Conservation (phyloP, 1,140 invertebrate genomes). For the Cydia splendana region DNA sequence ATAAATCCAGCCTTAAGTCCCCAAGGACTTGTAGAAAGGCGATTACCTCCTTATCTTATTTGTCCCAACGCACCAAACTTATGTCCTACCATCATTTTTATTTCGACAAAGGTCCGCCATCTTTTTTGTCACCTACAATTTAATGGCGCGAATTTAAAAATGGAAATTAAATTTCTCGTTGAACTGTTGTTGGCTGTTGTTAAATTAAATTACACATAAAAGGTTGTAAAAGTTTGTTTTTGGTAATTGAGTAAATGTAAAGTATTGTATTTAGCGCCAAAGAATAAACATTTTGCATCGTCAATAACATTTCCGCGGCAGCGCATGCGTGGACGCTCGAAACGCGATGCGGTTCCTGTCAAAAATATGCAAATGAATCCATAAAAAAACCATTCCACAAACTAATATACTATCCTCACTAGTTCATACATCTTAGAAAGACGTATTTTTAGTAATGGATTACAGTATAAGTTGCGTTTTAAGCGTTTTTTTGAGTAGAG, state of each 20-base stretch:
- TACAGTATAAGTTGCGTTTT: slow-evolving; percentile 35
- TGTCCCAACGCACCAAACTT: slow-evolving; percentile 35
- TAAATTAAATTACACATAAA: neutral
- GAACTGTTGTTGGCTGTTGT: neutral
- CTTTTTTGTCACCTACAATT: neutral
- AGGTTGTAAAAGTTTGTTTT: neutral
- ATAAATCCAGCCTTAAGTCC: slow-evolving; percentile 69
- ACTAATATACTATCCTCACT: slow-evolving; percentile 55
- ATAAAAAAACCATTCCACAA: slow-evolving; percentile 72
- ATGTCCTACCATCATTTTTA: slow-evolving; percentile 19
- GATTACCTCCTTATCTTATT: slow-evolving; percentile 55
- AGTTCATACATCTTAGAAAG: slow-evolving; percentile 51
- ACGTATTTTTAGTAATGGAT: slow-evolving; percentile 30
- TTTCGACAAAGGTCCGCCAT: slow-evolving; percentile 8
- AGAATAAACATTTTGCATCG: slow-evolving; percentile 78
- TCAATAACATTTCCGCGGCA: slow-evolving; percentile 50
- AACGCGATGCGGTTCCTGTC: slow-evolving; percentile 55
- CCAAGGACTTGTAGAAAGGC: slow-evolving; percentile 52
- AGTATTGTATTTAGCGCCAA: slow-evolving; percentile 59
- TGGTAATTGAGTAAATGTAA: neutral
- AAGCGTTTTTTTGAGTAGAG: slow-evolving; percentile 30
- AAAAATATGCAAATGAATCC: slow-evolving; percentile 78
- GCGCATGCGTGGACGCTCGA: slow-evolving; percentile 62
- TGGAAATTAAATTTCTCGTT: neutral
- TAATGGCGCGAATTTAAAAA: neutral